Evolutionary conservation across 2,888 invertebrate species (phyloP).

Genomic region (Agapostemon virescens): DNA sequence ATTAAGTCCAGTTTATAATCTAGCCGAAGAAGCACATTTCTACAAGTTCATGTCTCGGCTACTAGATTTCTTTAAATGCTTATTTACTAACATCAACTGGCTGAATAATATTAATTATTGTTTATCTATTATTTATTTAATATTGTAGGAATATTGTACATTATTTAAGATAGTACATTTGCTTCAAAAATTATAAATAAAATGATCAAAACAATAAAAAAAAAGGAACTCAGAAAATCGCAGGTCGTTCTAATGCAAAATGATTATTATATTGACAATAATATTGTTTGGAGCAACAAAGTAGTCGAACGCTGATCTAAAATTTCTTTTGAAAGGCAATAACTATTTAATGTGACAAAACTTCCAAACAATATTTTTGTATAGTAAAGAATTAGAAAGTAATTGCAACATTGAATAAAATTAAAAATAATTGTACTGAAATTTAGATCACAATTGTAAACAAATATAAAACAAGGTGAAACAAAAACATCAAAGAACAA

Average conservation of each 20-base stretch:
- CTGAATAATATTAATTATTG: conserved; percentile 20
- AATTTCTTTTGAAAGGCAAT: neutral
- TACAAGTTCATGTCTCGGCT: conserved; percentile 11
- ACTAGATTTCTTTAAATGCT: conserved; percentile 20
- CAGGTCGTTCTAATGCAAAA: neutral
- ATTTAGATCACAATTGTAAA: conserved; percentile 6
- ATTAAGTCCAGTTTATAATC: conserved; percentile 25
- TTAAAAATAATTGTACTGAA: conserved; percentile 6
- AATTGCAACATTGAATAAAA: conserved; percentile 25
- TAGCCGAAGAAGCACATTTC: conserved; percentile 18
- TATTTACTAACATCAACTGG: conserved; percentile 6
- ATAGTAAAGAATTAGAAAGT: conserved; percentile 13
- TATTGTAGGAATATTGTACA: conserved; percentile 6
- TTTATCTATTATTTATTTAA: conserved; percentile 10
- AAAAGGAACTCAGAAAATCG: conserved; percentile 12
- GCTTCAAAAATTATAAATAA: conserved; percentile 9
- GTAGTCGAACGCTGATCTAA: neutral
- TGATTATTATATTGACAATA: neutral
- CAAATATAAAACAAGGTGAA: neutral
- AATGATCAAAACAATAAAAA: neutral
- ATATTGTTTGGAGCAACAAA: conserved; percentile 29
- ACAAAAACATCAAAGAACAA: conserved; percentile 23
- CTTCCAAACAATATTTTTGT: conserved; percentile 26
- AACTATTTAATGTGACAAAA: neutral
- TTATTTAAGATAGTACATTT: conserved; percentile 14